These are phyloP conservation scores for Arothron firmamentum DNA, from an alignment of 2,113 vertebrate species.

Conservation along the genomic window DNA sequence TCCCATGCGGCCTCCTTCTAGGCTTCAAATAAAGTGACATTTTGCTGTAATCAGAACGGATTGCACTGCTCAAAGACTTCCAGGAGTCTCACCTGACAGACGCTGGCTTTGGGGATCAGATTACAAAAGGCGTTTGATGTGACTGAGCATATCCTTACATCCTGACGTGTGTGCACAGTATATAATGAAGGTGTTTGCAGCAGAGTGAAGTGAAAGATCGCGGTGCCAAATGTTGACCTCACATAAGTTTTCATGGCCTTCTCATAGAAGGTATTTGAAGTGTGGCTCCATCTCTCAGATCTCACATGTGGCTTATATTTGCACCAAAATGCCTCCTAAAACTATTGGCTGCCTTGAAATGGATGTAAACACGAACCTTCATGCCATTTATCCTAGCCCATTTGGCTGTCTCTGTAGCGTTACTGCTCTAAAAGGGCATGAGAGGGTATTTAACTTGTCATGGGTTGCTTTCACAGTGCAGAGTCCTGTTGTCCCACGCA, in stretches of 20 bases:
- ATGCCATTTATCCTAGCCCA: slow-evolving; percentile 27
- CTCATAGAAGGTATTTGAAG: slow-evolving; percentile 50
- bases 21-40: slow-evolving; percentile 32
- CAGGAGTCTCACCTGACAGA: slow-evolving; percentile 28
- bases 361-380: slow-evolving; percentile 52
- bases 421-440: slow-evolving; percentile 23
- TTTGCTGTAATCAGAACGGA: slow-evolving; percentile 39
- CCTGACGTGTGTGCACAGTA: slow-evolving; percentile 17
- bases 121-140: slow-evolving; percentile 47
- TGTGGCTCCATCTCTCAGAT: slow-evolving; percentile 48
- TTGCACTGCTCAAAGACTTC: slow-evolving; percentile 19
- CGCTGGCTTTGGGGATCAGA: slow-evolving; percentile 4
- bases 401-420: slow-evolving; percentile 35
- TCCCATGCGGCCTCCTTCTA: slow-evolving; percentile 55
- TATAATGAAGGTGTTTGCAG: slow-evolving; percentile 49
- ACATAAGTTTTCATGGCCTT: slow-evolving; percentile 40
- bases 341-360: slow-evolving; percentile 56
- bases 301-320: slow-evolving; percentile 70
- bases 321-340: slow-evolving; percentile 54
- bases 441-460: slow-evolving; percentile 29
- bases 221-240: slow-evolving; percentile 56
- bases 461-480: slow-evolving; percentile 13
- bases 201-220: slow-evolving; percentile 33
- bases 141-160: slow-evolving; percentile 20
- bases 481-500: slow-evolving; percentile 25